These are phyloP conservation scores for Micromussa lordhowensis DNA, from an alignment of 92 coral and sea anemone genomes.

Conservation along the genomic window DNA sequence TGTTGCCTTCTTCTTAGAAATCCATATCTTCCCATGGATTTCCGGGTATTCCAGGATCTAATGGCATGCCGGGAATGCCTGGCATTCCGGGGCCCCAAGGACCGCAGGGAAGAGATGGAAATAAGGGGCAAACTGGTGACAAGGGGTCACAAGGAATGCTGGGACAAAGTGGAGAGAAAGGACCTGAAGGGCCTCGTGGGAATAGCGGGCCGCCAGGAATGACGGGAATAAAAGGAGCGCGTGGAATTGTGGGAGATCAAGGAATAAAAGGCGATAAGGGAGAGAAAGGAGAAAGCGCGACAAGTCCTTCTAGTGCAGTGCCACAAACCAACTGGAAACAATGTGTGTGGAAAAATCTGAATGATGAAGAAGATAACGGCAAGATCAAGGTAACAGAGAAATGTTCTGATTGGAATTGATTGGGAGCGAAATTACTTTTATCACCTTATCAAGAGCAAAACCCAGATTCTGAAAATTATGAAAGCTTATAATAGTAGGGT, in stretches of 20 bases:
- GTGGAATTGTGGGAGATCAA: neutral
- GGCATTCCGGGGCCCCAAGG: neutral
- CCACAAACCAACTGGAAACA: slow-evolving; percentile 16
- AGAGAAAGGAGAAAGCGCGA: slow-evolving; percentile 72
- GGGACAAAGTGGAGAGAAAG: too few species aligned
- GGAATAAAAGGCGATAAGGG: slow-evolving; percentile 74
- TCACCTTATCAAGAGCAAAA: too few species aligned
- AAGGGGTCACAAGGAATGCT: too few species aligned
- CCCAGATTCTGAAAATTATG: too few species aligned
- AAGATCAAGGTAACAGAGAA: neutral
- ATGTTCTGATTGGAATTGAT: neutral
- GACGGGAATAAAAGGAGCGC: too few species aligned
- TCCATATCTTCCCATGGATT: too few species aligned
- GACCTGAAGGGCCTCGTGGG: too few species aligned
- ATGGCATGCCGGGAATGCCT: neutral
- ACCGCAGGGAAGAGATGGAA: slow-evolving; percentile 1
- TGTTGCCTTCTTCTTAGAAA: neutral
- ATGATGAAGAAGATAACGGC: neutral
- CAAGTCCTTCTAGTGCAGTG: slow-evolving; percentile 81
- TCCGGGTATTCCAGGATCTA: too few species aligned
- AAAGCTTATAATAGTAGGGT: too few species aligned
- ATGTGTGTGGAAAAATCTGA: neutral
- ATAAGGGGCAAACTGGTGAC: neutral
- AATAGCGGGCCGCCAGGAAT: too few species aligned
- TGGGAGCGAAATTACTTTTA: too few species aligned